Percentiles rank a stretch among this genome's conserved stretches.
phyloP scores from a whole-genome alignment of 2,888 invertebrate genomes.

The Latrodectus elegans region DNA sequence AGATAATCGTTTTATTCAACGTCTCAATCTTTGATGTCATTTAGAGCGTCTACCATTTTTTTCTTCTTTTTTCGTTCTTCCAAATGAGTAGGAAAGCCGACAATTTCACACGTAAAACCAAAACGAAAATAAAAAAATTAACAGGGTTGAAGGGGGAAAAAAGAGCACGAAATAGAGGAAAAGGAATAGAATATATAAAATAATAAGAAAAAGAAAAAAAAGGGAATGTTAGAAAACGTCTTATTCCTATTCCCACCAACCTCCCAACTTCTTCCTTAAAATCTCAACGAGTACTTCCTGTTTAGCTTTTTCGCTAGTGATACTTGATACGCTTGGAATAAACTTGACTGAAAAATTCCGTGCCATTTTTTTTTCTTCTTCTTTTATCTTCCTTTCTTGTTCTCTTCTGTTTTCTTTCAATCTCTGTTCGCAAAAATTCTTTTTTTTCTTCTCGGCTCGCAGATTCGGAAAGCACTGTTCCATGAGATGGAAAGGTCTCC shows the following conservation, averaged over 20 bases:
- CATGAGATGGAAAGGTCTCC: slow-evolving; percentile 41
- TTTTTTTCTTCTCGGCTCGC: not conserved
- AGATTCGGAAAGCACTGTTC: slow-evolving; percentile 27
- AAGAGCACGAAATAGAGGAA: not conserved
- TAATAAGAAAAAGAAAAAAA: not conserved
- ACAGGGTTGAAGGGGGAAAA: not conserved
- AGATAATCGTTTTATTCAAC: too few relatives aligned
- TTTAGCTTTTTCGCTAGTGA: slow-evolving; percentile 48
- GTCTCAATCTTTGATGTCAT: too few relatives aligned
- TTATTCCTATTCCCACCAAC: not conserved
- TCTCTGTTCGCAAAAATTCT: not conserved
- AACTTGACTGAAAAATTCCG: slow-evolving; percentile 42
- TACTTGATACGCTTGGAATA: slow-evolving; percentile 57
- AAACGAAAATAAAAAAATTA: not conserved
- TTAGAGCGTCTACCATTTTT: too few relatives aligned
- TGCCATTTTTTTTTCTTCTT: slow-evolving; percentile 20
- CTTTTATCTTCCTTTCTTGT: slow-evolving; percentile 10
- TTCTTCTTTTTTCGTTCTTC: not conserved
- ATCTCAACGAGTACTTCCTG: slow-evolving; percentile 57
- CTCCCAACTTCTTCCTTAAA: slow-evolving; percentile 3
- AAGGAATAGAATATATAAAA: slow-evolving; percentile 13
- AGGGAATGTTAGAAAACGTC: slow-evolving; percentile 1
- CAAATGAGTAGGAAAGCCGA: slow-evolving; percentile 6
- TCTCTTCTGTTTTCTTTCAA: slow-evolving; percentile 1
- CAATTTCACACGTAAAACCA: slow-evolving; percentile 15